Conservation (phyloP, 1,140 invertebrate species). For the Maconellicoccus hirsutus region DNA sequence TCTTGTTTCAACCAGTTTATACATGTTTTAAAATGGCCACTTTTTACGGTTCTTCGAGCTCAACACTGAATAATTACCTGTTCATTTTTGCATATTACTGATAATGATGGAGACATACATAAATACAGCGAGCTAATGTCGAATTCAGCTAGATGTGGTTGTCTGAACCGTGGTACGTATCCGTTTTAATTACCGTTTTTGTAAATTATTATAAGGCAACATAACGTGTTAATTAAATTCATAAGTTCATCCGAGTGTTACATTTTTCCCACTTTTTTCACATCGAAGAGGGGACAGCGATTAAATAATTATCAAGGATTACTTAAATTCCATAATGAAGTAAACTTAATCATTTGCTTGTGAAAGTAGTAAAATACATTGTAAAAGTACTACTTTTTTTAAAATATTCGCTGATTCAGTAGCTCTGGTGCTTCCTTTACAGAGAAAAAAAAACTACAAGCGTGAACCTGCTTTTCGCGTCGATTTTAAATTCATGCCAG, state of each 20-base stretch:
- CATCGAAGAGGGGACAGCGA: background rate
- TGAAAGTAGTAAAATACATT: background rate
- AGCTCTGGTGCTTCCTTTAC: background rate
- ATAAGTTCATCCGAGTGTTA: constrained; percentile 8
- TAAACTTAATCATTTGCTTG: background rate
- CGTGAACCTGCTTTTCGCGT: background rate
- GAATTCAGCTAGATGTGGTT: too few relatives aligned
- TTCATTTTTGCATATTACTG: too few relatives aligned
- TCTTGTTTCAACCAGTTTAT: too few relatives aligned
- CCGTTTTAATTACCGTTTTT: too few relatives aligned
- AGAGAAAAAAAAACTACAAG: background rate
- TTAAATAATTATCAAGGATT: background rate
- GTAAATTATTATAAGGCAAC: background rate
- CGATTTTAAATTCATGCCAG: too few relatives aligned
- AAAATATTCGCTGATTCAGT: background rate
- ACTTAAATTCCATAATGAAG: background rate
- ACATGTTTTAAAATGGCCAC: too few relatives aligned
- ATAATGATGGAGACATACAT: too few relatives aligned
- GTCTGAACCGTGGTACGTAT: too few relatives aligned
- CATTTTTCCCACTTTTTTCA: background rate
- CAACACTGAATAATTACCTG: too few relatives aligned
- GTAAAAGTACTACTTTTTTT: background rate
- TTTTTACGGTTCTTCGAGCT: too few relatives aligned
- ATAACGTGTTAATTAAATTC: background rate
- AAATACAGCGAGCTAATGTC: too few relatives aligned